Evolutionary conservation across 35 echinoderm and acorn worm genomes (phyloP).

Genomic region (Ophiothrix spiculata): DNA sequence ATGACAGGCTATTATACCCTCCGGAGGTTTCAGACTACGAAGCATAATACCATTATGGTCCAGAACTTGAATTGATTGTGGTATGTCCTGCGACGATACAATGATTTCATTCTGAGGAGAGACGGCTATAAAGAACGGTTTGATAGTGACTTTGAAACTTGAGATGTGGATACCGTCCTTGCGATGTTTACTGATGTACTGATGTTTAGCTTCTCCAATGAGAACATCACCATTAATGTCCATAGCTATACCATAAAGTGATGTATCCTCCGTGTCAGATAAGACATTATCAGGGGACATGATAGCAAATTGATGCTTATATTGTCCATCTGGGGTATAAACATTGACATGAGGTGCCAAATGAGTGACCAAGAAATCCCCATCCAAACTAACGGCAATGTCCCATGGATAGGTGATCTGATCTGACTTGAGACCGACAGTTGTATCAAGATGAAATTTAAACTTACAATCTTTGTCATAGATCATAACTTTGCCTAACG

Average conservation of each 20-base stretch:
- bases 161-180: not conserved
- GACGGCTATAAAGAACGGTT: not conserved
- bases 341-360: not conserved
- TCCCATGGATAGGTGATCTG: conserved; percentile 9
- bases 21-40: not conserved
- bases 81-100: not conserved
- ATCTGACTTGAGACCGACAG: not conserved
- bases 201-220: not conserved
- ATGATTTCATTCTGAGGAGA: not conserved
- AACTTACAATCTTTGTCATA: not conserved
- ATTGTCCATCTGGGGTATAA: not conserved
- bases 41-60: not conserved
- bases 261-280: not conserved
- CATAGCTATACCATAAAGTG: not conserved
- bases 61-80: not conserved
- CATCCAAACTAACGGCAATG: not conserved
- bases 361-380: not conserved
- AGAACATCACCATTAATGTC: not conserved
- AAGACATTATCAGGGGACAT: not conserved
- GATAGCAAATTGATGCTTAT: not conserved
- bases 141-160: not conserved
- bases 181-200: not conserved
- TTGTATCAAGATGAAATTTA: not conserved
- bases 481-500: not conserved
- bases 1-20: not conserved